A percentile compares a stretch with the other conserved stretches of the same genome.
Conservation (phyloP, 2,113 vertebrate genomes). For the Dipodomys ordii region DNA sequence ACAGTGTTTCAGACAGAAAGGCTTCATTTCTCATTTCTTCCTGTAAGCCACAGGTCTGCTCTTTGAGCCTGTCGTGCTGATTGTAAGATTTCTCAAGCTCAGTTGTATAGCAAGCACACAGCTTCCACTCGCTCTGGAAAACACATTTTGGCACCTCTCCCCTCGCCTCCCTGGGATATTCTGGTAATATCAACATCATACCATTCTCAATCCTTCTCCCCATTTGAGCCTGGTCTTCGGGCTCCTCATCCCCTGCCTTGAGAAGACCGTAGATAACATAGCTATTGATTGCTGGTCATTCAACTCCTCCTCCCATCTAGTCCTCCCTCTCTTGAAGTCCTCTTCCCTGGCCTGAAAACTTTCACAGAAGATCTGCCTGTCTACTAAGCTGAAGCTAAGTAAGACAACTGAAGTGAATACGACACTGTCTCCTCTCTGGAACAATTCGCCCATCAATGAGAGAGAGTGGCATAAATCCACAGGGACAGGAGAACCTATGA, state of each 20-base stretch:
- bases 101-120: background rate
- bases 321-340: background rate
- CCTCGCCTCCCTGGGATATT: background rate
- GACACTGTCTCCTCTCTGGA: background rate
- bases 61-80: background rate
- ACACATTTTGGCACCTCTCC: background rate
- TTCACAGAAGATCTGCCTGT: background rate
- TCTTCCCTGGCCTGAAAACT: background rate
- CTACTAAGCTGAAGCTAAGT: background rate
- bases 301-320: accelerated
- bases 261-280: background rate
- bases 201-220: background rate
- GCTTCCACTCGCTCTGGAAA: background rate
- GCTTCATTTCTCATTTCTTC: slow-evolving; percentile 30
- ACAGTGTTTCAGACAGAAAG: background rate
- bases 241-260: background rate
- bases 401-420: background rate
- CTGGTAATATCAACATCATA: background rate
- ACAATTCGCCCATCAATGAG: background rate
- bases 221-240: accelerated
- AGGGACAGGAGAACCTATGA: background rate
- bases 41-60: background rate
- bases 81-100: background rate
- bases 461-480: background rate
- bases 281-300: background rate